Evolutionary conservation across 2,888 invertebrate genomes (phyloP).

Genomic region (Formica aserva): DNA sequence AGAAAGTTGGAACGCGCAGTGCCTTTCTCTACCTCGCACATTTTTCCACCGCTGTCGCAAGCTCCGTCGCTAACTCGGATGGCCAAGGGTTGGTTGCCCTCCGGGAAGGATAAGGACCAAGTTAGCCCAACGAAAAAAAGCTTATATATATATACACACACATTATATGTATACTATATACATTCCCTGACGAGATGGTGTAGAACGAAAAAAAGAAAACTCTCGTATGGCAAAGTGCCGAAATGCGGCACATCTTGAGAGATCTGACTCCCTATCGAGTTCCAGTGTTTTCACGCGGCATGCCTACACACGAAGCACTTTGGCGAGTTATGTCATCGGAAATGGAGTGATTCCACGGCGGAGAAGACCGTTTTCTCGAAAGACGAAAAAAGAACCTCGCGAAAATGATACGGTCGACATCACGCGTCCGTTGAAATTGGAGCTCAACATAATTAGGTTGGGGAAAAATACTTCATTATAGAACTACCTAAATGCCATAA

Average conservation of each 20-base stretch:
- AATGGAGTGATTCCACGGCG: constrained; percentile 60
- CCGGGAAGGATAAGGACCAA: constrained; percentile 41
- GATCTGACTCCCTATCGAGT: constrained; percentile 69
- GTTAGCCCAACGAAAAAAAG: constrained; percentile 63
- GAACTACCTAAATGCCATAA: neutral
- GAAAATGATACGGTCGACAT: constrained; percentile 24
- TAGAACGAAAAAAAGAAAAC: constrained; percentile 52
- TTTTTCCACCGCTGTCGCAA: constrained; percentile 59
- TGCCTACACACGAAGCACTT: constrained; percentile 70
- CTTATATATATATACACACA: constrained; percentile 42
- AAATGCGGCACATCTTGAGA: constrained; percentile 72
- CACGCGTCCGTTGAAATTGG: constrained; percentile 43
- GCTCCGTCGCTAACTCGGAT: constrained; percentile 23
- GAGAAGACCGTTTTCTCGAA: constrained; percentile 13
- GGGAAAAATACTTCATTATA: neutral
- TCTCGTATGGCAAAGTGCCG: constrained; percentile 70
- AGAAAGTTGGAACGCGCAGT: constrained; percentile 76
- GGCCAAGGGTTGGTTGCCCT: constrained; percentile 31
- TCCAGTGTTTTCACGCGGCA: constrained; percentile 57
- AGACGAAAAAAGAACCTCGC: constrained; percentile 19
- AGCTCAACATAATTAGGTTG: constrained; percentile 8
- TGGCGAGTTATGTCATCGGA: constrained; percentile 67
- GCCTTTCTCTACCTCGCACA: constrained; percentile 56
- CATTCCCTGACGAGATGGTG: constrained; percentile 38
- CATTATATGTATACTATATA: constrained; percentile 37